Evolutionary conservation across 2,113 vertebrate genomes (phyloP).

Genomic region (Onychostoma macrolepis): DNA sequence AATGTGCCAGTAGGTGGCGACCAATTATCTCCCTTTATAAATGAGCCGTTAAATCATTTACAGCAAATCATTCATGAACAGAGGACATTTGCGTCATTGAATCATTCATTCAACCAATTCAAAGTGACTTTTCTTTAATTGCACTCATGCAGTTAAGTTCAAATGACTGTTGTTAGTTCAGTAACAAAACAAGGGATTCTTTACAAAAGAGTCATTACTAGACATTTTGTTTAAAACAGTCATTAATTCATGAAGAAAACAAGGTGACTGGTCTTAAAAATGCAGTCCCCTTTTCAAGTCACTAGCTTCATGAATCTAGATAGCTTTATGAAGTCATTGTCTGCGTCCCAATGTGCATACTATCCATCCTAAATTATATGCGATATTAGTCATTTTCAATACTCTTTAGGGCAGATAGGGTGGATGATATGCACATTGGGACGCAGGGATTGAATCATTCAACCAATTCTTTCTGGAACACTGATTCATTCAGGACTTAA

Average conservation of each 20-base stretch:
- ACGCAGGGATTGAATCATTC: neutral
- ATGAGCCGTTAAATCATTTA: neutral
- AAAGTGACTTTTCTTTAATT: neutral
- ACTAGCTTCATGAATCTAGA: neutral
- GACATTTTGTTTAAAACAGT: neutral
- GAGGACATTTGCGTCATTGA: neutral
- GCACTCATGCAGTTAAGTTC: neutral
- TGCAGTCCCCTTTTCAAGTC: neutral
- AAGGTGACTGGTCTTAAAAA: neutral
- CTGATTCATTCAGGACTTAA: neutral
- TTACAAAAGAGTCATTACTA: neutral
- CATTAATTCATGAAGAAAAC: neutral
- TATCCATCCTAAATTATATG: too few relatives aligned
- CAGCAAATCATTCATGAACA: neutral
- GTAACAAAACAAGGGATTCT: neutral
- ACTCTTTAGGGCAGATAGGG: too few relatives aligned
- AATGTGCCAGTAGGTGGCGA: too few relatives aligned
- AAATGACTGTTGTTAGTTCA: too few relatives aligned
- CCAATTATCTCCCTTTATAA: too few relatives aligned
- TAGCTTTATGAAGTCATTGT: neutral
- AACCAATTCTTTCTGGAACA: neutral
- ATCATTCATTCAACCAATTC: neutral
- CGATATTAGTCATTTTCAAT: too few relatives aligned
- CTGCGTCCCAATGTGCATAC: too few relatives aligned
- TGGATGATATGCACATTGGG: too few relatives aligned